Conservation (phyloP, 2,888 invertebrate species). For the Tachina fera region DNA sequence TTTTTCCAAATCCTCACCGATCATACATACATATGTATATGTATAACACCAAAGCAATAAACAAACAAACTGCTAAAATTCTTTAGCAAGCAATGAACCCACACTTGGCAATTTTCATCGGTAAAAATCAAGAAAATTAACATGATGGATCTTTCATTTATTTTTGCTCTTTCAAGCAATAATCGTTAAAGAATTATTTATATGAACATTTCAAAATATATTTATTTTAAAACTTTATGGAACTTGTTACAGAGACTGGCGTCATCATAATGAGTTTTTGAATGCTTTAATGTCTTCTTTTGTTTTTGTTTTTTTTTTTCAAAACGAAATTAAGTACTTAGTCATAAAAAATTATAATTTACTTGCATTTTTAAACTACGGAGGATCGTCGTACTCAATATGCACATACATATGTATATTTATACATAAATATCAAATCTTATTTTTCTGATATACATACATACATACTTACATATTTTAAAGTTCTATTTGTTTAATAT, state of each 20-base stretch:
- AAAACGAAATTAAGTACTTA: constrained; percentile 39
- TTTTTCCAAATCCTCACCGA: too few relatives aligned
- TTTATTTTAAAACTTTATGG: constrained; percentile 39
- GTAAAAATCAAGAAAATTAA: constrained; percentile 22
- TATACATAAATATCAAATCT: background rate
- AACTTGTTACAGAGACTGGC: constrained; percentile 51
- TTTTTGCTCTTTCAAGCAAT: constrained; percentile 17
- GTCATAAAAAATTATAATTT: constrained; percentile 40
- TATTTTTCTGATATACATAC: background rate
- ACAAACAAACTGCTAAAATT: background rate
- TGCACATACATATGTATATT: background rate
- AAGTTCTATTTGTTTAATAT: constrained; percentile 31
- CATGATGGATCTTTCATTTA: background rate
- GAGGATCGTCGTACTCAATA: constrained; percentile 7
- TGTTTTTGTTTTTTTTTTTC: constrained; percentile 46
- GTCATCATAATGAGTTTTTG: constrained; percentile 50
- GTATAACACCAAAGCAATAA: too few relatives aligned
- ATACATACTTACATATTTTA: too few relatives aligned
- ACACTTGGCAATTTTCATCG: background rate
- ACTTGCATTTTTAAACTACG: background rate
- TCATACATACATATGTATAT: too few relatives aligned
- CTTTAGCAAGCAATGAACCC: constrained; percentile 7
- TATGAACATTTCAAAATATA: constrained; percentile 16
- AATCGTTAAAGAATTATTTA: constrained; percentile 17
- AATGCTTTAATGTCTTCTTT: constrained; percentile 35